Percentiles rank a stretch among this genome's conserved stretches.
Evolutionary conservation across 2,888 invertebrate species (phyloP).

Genomic region (Habrosyne pyritoides): DNA sequence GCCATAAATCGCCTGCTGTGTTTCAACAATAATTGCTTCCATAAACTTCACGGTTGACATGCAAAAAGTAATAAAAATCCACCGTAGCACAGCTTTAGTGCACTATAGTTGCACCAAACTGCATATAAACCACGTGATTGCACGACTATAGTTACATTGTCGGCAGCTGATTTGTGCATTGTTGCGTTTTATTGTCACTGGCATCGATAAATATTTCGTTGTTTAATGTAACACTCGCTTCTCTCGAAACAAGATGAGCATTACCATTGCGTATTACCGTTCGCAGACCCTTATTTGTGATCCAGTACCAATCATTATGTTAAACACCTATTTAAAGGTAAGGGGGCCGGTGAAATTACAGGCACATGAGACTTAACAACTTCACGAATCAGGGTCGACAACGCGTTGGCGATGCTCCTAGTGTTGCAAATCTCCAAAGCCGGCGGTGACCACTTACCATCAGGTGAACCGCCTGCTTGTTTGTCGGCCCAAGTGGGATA

Average conservation of each 20-base stretch:
- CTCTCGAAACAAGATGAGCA: slow-evolving; percentile 1
- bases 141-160: slow-evolving; percentile 35
- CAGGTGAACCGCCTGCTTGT: no score
- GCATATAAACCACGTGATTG: slow-evolving; percentile 34
- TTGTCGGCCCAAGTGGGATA: no score
- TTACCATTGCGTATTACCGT: neutral
- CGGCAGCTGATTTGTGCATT: slow-evolving; percentile 35
- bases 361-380: no score
- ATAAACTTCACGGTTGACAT: slow-evolving; percentile 72
- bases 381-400: no score
- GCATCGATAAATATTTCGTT: slow-evolving; percentile 19
- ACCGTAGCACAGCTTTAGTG: slow-evolving; percentile 42
- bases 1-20: slow-evolving; percentile 51
- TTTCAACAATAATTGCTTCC: slow-evolving; percentile 67
- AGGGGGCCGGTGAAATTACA: no score
- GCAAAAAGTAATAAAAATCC: slow-evolving; percentile 69
- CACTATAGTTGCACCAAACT: slow-evolving; percentile 34
- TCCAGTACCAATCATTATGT: no score
- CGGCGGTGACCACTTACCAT: no score
- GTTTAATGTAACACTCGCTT: neutral
- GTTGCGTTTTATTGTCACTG: slow-evolving; percentile 27
- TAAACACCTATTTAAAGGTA: neutral
- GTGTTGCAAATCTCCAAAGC: no score
- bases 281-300: neutral
- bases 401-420: no score